Evolutionary conservation across 2,888 invertebrate species (phyloP), one percentile per base, ranked within the genome.

Genomic region (Pammene aurita): DNA sequence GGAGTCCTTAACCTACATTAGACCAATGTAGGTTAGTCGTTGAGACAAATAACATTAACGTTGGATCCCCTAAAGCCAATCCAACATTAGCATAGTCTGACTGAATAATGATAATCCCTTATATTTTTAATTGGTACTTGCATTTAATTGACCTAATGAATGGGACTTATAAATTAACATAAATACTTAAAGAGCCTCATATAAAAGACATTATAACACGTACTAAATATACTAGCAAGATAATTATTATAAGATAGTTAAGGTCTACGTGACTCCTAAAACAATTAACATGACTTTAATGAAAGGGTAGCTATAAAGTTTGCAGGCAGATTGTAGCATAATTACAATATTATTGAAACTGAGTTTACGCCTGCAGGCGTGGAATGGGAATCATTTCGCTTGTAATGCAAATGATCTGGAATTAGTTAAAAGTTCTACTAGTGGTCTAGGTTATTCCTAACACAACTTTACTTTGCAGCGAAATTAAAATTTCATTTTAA

Each of bases 321-420:
- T 50, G 41, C 7, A 52, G n/a, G 13, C 62, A 62, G 62, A 62
- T 62, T 62, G 52, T 62, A 41, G 41, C 35, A 18, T 44, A 67
- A 67, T 67, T 67, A 62, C 62, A 62, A 56, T 62, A 62, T 62
- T 42, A 55, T 67, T 61, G 60, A 63, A 68, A 44, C 57, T 18
- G 18, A 14, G 62, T 60, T 26, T 26, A 35, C 10, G 44, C 11
- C 38, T 13, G 42, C 34, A 55, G 64, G 42, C 64, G 63, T 48
- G 54, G 64, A 46, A 55, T 42, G 60, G 9, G 57, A 65, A 65
- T 60, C 16, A 64, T 67, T 61, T 38, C 60, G 58, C 65, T 60
- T 65, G 55, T 69, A 69, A 69, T 69, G 69, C 64, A 69, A 69
- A 69, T 65, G 46, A 68, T 26, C 58, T 54, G 54, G 64, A 69